phyloP scores from a whole-genome alignment of 2,888 invertebrate species.

The Epicampocera succincta region DNA sequence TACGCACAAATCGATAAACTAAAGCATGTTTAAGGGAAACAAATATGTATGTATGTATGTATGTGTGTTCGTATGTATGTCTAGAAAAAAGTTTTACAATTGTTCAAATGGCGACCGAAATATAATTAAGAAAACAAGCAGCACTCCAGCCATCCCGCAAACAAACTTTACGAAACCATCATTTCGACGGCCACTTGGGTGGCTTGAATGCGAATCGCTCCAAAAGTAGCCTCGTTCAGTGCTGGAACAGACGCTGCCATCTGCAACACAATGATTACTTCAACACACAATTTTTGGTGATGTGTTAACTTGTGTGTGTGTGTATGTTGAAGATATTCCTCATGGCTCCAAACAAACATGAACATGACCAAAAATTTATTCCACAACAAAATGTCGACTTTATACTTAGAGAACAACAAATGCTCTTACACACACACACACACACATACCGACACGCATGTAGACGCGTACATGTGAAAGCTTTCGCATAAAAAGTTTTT shows the following conservation, averaged over 20 bases:
- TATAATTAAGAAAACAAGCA: slow-evolving; percentile 59
- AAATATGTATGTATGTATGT: too few species aligned
- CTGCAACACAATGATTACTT: neutral
- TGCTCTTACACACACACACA: neutral
- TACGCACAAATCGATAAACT: neutral
- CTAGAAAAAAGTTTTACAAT: slow-evolving; percentile 15
- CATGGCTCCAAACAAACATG: slow-evolving; percentile 40
- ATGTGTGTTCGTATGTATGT: neutral
- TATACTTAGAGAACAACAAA: slow-evolving; percentile 5
- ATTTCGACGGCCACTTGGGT: slow-evolving; percentile 53
- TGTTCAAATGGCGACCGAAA: slow-evolving; percentile 51
- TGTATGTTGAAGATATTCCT: slow-evolving; percentile 36
- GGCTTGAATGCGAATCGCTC: slow-evolving; percentile 53
- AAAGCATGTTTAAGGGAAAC: too few species aligned
- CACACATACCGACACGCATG: slow-evolving; percentile 11
- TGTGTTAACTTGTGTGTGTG: neutral
- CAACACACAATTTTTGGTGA: slow-evolving; percentile 1
- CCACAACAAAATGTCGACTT: slow-evolving; percentile 12
- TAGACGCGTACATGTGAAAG: slow-evolving; percentile 60
- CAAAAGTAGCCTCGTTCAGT: slow-evolving; percentile 35
- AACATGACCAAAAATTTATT: slow-evolving; percentile 8
- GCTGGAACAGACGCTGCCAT: slow-evolving; percentile 41
- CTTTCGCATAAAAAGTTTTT: slow-evolving; percentile 20
- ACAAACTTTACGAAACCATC: slow-evolving; percentile 12
- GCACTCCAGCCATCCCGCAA: slow-evolving; percentile 2